A percentile compares a stretch with the other conserved stretches of the same genome.
These are phyloP conservation scores for Riptortus pedestris DNA, from an alignment of 1,140 invertebrate genomes.

Conservation along the genomic window DNA sequence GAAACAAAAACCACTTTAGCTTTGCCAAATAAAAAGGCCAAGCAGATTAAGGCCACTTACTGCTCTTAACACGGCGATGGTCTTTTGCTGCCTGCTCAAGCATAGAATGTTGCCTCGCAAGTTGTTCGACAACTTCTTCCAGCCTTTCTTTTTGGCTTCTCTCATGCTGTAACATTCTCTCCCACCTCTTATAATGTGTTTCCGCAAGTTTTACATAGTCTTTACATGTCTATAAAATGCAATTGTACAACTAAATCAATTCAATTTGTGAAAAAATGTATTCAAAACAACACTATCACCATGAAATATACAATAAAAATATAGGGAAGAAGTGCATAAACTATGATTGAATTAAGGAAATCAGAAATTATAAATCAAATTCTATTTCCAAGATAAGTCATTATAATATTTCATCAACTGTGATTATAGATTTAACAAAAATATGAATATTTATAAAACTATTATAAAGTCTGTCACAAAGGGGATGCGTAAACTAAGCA, in stretches of 20 bases:
- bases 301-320: constrained; percentile 10
- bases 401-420: no score
- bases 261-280: constrained; percentile 14
- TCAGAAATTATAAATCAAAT: no score
- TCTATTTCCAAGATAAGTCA: no score
- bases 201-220: constrained; percentile 83
- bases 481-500: no score
- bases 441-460: no score
- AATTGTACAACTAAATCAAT: neutral
- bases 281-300: no score
- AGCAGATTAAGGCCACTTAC: no score
- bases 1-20: no score
- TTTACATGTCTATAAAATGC: constrained; percentile 59
- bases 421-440: no score
- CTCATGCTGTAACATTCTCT: constrained; percentile 83
- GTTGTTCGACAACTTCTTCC: constrained; percentile 93
- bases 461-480: no score
- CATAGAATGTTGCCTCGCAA: constrained; percentile 90
- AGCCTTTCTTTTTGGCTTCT: constrained; percentile 85
- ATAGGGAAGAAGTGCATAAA: neutral
- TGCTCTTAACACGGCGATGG: constrained; percentile 33
- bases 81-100: constrained; percentile 67
- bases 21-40: no score
- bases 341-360: neutral
- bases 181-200: constrained; percentile 79